These are phyloP conservation scores for Epistrophe grossulariae DNA, from an alignment of 2,888 invertebrate species.

Conservation along the genomic window DNA sequence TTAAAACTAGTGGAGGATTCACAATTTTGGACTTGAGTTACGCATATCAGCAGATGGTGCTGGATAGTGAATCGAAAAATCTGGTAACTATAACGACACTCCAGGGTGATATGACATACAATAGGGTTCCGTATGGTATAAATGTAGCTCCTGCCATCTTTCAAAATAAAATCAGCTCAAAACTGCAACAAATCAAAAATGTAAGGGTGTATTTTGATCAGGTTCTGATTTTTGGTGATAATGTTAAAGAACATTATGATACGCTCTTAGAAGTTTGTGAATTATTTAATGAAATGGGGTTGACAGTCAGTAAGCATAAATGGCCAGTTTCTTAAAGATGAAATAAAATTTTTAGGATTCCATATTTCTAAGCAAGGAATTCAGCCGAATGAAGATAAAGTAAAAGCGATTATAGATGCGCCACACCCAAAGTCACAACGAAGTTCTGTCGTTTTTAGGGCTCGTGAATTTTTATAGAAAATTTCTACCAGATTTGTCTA, in stretches of 20 bases:
- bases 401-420: no score
- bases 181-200: background rate
- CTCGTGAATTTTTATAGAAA: constrained; percentile 10
- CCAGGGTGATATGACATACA: constrained; percentile 15
- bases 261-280: background rate
- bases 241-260: constrained; percentile 9
- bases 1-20: constrained; percentile 17
- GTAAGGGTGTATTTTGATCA: constrained; percentile 2
- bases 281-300: background rate
- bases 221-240: constrained; percentile 10
- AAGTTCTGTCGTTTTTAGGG: constrained; percentile 1
- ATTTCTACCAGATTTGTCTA: background rate
- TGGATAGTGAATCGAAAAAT: background rate
- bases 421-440: no score
- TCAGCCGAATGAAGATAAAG: background rate
- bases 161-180: constrained; percentile 7
- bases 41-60: constrained; percentile 22
- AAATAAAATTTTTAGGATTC: background rate
- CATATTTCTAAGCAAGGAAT: constrained; percentile 2
- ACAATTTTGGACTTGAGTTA: constrained; percentile 5
- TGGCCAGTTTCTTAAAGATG: constrained; percentile 10
- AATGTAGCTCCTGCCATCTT: constrained; percentile 12
- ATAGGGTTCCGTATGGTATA: constrained; percentile 19
- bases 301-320: constrained; percentile 12
- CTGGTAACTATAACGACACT: background rate